Conservation (phyloP, 2,113 vertebrate genomes). For the Collichthys lucidus region DNA sequence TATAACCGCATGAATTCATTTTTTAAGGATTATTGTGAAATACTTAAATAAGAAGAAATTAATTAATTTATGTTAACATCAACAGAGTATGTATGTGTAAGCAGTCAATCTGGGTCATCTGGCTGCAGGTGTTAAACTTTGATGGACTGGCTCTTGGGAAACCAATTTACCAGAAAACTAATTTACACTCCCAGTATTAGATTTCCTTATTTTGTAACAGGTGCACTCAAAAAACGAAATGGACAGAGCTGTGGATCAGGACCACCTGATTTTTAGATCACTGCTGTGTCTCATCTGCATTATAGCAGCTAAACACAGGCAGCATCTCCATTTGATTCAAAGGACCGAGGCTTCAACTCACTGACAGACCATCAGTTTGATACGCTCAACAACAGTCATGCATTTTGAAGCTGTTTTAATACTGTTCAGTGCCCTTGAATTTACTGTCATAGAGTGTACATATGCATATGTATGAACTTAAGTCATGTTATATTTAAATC, state of each 20-base stretch:
- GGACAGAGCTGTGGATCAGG: conserved; percentile 2
- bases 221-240: conserved; percentile 30
- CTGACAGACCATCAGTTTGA: neutral
- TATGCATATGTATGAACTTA: neutral
- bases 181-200: conserved; percentile 26
- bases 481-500: too few species aligned
- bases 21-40: neutral
- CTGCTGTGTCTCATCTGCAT: neutral
- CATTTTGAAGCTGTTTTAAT: neutral
- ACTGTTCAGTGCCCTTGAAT: neutral
- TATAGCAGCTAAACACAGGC: conserved; percentile 1
- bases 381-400: neutral
- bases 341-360: neutral
- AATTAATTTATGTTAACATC: neutral
- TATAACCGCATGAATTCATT: too few species aligned
- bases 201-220: conserved; percentile 24
- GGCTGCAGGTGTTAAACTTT: conserved; percentile 34
- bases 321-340: neutral
- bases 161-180: conserved; percentile 11
- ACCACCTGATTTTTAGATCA: conserved; percentile 11
- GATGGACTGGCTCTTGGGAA: neutral
- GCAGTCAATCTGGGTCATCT: conserved; percentile 18
- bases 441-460: neutral
- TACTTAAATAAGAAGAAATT: neutral
- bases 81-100: neutral